These are phyloP conservation scores for Brevimyrus niger DNA, from an alignment of 2,113 vertebrate species.

Conservation along the genomic window DNA sequence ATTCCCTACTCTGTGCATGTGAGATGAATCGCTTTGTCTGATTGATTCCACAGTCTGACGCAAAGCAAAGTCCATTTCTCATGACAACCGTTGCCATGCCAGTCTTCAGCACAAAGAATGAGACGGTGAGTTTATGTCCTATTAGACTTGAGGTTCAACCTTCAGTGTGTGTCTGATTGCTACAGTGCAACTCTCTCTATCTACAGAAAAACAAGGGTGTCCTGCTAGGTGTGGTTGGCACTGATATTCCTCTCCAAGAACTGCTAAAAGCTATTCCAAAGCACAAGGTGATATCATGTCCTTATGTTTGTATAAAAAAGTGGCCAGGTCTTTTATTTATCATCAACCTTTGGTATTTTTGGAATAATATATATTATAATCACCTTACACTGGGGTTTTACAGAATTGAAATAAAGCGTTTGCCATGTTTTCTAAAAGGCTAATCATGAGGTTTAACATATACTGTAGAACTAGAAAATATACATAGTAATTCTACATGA, in stretches of 20 bases:
- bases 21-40: constrained; percentile 26
- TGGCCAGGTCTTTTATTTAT: background rate
- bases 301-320: background rate
- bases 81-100: constrained; percentile 98
- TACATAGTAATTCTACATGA: background rate
- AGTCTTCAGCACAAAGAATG: constrained; percentile 97
- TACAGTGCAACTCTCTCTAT: constrained; percentile 27
- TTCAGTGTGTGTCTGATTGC: background rate
- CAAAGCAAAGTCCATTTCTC: constrained; percentile 75
- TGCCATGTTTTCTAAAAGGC: background rate
- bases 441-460: background rate
- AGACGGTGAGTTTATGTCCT: constrained; percentile 71
- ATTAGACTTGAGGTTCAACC: constrained; percentile 15
- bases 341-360: background rate
- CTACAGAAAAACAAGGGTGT: constrained; percentile 89
- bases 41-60: constrained; percentile 65
- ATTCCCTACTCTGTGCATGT: background rate
- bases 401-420: background rate
- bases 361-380: background rate
- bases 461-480: background rate
- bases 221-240: constrained; percentile 95
- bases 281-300: constrained; percentile 76
- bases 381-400: background rate
- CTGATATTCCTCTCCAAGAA: constrained; percentile 96
- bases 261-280: constrained; percentile 95